Base-by-base conservation (phyloP, 2,113 vertebrate genomes). In the Serranochromis macrocephalus region DNA sequence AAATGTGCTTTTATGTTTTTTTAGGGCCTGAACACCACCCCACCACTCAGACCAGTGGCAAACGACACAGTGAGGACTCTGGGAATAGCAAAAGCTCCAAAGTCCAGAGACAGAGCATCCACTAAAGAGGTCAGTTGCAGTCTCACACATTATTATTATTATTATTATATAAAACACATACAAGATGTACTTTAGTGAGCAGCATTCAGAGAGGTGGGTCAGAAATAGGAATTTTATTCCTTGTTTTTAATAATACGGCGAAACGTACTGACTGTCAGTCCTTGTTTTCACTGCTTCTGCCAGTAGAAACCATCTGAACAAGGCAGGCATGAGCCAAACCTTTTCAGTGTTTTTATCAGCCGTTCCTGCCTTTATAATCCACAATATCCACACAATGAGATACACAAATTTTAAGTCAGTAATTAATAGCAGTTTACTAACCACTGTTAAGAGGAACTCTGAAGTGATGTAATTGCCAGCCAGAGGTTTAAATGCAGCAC, bases 61-160 rank as follows among this genome's bases (percentile, higher is more conserved):
- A 97, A 75, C 94, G 96, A 1, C 96, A 94, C 94, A 95, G 31
- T 2, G 95, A 96, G 45, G 96, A 97, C 53, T 88, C 90, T 14
- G 88, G 91, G 2, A 92, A 84, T 3, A 51, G 86, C 66, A 95
- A 89, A 49, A 84, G 92, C 73, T 94, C 95, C 3, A 97, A 97
- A 90, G 51, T 97, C 57, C 96, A 95, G 93, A 95, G 95, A 53
- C 96, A 96, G 85, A 94, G 93, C 89, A 94, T 63, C 83, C 94
- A 92, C 75, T 96, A 94, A 86, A 83, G 9, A 88, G 91, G 96
- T 95, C 5, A 38, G 89, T 14, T 14, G 21, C 38, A 38, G 24
- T 29, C 26, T 36, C 53, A 19, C 11, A 45, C 9, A 49, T 29
- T 31, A 31, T 75, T 16, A 47, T 57, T 16, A 47, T 57, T 14